Evolutionary conservation across 2,888 invertebrate species (phyloP), one percentile per base, ranked within the genome.

Genomic region (Torymus texanus): DNA sequence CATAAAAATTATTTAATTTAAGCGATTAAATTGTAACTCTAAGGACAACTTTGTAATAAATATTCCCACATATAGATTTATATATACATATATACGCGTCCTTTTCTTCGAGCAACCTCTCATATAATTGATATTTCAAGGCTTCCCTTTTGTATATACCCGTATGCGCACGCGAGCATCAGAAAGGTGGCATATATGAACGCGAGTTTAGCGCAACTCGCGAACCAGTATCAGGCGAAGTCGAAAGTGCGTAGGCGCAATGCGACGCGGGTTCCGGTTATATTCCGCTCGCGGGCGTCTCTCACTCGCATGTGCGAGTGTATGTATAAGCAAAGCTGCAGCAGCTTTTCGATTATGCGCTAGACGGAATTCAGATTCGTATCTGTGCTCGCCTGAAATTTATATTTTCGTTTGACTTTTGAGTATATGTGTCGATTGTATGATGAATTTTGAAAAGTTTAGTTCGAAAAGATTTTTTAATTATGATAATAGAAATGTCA

Each of bases 241-340:
- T 78, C 68, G 78, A 78, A 75, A 79, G 79, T 75, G 79, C 75
- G 79, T 79, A 75, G 79, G 79, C 79, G 29, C 29, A 29, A 29
- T 5, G 5, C 29, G 79, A 65, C n/a, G 21, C 66, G 53, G 59
- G 79, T 79, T 79, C 79, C 79, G 75, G 75, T 79, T 79, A 79
- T 79, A 29, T 29, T 29, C 29, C 29, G 4, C 29, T 29, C 29
- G 29, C 29, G 29, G 29, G 29, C 29, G 29, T 29, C 29, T 29
- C 29, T 29, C 21, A 21, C 29, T 29, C 4, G 29, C 4, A 3
- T 29, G 29, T 3, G 29, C 29, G 2, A 29, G 29, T 29, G 29
- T 21, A 21, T 21, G 2, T 21, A 21, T 5, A 29, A 29, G 29
- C 4, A 29, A 29, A 29, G 29, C 29, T 29, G 29, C 29, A 29